Conservation (phyloP, 1,140 invertebrate species). For the Ips typographus region DNA sequence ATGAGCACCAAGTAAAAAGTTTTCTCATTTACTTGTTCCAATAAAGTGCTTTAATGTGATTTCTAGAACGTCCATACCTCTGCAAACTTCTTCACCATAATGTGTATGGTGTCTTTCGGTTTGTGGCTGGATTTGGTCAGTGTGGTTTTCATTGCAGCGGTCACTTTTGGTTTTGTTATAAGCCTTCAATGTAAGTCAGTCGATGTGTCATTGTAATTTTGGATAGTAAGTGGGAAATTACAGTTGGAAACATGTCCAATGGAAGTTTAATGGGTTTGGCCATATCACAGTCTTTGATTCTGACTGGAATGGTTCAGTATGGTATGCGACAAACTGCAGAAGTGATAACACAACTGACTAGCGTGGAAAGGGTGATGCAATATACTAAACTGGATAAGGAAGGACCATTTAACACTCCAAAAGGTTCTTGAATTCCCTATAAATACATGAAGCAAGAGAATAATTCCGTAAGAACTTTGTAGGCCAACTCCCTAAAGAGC, state of each 20-base stretch:
- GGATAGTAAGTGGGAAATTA: constrained; percentile 4
- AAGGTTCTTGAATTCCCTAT: constrained; percentile 40
- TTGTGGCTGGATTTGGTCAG: constrained; percentile 79
- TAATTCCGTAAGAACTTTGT: constrained; percentile 32
- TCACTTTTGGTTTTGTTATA: constrained; percentile 73
- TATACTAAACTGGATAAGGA: constrained; percentile 70
- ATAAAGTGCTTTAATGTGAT: background rate
- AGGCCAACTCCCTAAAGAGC: constrained; percentile 13
- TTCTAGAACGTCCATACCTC: constrained; percentile 42
- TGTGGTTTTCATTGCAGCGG: constrained; percentile 64
- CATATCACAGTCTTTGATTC: constrained; percentile 78
- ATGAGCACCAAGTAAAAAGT: constrained; percentile 47
- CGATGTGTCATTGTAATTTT: background rate
- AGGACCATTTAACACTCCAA: constrained; percentile 51
- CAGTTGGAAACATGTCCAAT: constrained; percentile 36
- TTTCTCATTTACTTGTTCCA: background rate
- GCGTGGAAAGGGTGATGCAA: constrained; percentile 76
- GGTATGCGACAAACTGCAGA: constrained; percentile 81
- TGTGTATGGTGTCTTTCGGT: constrained; percentile 75
- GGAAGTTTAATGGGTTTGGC: constrained; percentile 73
- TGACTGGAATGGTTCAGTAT: constrained; percentile 85
- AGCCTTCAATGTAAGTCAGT: constrained; percentile 39
- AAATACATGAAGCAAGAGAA: background rate
- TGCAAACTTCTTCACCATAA: constrained; percentile 68
- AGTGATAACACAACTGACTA: constrained; percentile 81